Conservation (phyloP, 2,797 vertebrate genomes). For the Atherinosoma microstoma region DNA sequence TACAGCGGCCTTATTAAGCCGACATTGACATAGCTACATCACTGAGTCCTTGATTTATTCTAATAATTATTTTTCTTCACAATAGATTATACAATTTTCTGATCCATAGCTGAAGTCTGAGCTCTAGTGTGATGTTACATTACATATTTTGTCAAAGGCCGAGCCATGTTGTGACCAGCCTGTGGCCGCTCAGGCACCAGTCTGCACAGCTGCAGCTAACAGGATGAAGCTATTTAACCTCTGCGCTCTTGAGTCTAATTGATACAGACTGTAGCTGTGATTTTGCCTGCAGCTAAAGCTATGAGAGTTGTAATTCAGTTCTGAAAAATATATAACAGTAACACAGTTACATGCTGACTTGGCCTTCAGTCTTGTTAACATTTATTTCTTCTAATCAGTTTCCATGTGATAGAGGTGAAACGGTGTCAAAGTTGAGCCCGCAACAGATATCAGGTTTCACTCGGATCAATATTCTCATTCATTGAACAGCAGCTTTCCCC, state of each 20-base stretch:
- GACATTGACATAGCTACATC: no score
- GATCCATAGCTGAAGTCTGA: background rate
- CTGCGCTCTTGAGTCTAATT: background rate
- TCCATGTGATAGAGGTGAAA: background rate
- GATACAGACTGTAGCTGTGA: background rate
- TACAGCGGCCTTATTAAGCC: no score
- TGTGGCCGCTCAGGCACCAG: background rate
- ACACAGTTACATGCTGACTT: background rate
- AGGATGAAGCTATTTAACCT: conserved; percentile 2
- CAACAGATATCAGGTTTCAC: conserved; percentile 4
- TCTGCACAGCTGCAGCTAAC: background rate
- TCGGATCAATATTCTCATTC: conserved; percentile 46
- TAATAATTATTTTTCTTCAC: no score
- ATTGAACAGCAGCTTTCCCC: conserved; percentile 27
- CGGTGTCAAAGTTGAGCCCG: background rate
- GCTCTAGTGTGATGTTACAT: background rate
- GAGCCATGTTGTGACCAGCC: background rate
- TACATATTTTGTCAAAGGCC: background rate
- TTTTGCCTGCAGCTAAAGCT: background rate
- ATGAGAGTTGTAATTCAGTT: background rate
- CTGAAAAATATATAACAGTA: background rate
- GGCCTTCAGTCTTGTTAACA: background rate
- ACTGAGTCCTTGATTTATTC: no score
- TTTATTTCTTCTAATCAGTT: background rate
- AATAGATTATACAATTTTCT: background rate